A percentile compares a stretch with the other conserved stretches of the same genome.
Evolutionary conservation across 2,888 invertebrate species (phyloP).

Genomic region (Eilema depressum): DNA sequence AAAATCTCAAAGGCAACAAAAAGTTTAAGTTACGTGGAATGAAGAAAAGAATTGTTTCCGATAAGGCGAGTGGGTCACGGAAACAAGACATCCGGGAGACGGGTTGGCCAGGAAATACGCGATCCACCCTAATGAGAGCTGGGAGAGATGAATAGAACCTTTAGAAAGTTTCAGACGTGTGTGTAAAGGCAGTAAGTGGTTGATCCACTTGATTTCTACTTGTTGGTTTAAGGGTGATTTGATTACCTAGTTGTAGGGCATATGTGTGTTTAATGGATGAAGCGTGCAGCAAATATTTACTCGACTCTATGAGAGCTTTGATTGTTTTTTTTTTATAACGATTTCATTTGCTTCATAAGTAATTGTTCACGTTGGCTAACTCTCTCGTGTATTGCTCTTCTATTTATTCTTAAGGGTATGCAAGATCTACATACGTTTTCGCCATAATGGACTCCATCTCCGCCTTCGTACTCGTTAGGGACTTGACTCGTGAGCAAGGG

Average conservation of each 20-base stretch:
- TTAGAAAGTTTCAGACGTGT: conserved; percentile 11
- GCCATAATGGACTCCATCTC: too few relatives aligned
- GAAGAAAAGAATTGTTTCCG: conserved; percentile 66
- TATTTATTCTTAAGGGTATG: too few relatives aligned
- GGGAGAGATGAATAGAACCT: conserved; percentile 41
- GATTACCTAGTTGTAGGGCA: neutral
- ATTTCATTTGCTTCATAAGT: neutral
- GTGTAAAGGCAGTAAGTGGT: conserved; percentile 7
- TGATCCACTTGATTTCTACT: conserved; percentile 12
- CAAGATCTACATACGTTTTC: too few relatives aligned
- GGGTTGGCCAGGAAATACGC: conserved; percentile 68
- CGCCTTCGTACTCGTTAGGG: too few relatives aligned
- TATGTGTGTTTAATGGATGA: neutral
- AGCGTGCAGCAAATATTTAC: neutral
- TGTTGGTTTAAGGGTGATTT: conserved; percentile 12
- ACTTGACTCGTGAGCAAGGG: too few relatives aligned
- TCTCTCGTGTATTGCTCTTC: too few relatives aligned
- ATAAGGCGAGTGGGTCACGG: conserved; percentile 57
- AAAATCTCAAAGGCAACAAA: conserved; percentile 42
- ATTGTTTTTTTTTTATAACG: too few relatives aligned
- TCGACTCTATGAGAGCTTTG: neutral
- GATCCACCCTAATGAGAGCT: conserved; percentile 72
- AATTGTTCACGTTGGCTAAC: too few relatives aligned
- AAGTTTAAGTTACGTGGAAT: conserved; percentile 39
- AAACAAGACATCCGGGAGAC: conserved; percentile 67